Evolutionary conservation across 2,888 invertebrate genomes (phyloP).

Genomic region (Standfussiana lucernea): DNA sequence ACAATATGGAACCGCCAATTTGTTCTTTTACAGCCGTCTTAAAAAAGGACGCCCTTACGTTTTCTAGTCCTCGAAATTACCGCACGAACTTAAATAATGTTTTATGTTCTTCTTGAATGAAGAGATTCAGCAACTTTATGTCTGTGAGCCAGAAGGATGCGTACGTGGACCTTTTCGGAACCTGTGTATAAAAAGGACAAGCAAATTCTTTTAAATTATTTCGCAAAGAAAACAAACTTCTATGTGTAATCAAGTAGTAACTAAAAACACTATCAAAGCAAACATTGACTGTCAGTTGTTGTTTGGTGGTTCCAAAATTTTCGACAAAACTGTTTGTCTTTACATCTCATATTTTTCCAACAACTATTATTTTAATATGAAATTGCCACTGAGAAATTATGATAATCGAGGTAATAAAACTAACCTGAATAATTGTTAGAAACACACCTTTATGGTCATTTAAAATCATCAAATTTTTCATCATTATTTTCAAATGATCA

Average conservation of each 20-base stretch:
- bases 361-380: not conserved
- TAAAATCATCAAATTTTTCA: too few relatives aligned
- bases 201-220: conserved; percentile 3
- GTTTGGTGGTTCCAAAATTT: not conserved
- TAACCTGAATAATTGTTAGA: not conserved
- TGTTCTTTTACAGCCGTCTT: conserved; percentile 77
- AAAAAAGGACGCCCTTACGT: conserved; percentile 72
- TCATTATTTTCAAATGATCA: too few relatives aligned
- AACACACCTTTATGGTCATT: not conserved
- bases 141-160: conserved; percentile 61
- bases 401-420: not conserved
- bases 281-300: not conserved
- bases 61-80: conserved; percentile 70
- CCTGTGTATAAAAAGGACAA: conserved; percentile 25
- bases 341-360: not conserved
- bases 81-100: conserved; percentile 69
- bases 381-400: not conserved
- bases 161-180: conserved; percentile 61
- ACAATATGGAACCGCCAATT: conserved; percentile 75
- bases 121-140: conserved; percentile 70
- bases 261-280: conserved; percentile 18
- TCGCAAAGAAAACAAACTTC: not conserved
- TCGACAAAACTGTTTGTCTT: not conserved
- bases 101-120: conserved; percentile 69
- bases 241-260: not conserved